Evolutionary conservation across 2,888 invertebrate genomes (phyloP).

Genomic region (Hemaris fuciformis): DNA sequence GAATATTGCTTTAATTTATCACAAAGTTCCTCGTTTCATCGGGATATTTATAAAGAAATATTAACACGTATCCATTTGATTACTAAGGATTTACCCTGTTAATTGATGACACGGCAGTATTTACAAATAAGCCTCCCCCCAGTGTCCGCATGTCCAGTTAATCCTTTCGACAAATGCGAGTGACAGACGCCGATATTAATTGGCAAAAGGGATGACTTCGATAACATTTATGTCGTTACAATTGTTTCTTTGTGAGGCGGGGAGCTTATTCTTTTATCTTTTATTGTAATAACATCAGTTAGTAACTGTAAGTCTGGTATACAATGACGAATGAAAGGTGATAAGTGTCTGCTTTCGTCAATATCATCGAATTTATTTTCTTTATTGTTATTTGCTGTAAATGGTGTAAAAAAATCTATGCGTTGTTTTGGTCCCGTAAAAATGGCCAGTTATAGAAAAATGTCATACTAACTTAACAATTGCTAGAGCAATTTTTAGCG

Average conservation of each 20-base stretch:
- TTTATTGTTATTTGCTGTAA: too few species aligned
- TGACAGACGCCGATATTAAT: slow-evolving; percentile 11
- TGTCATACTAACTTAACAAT: too few species aligned
- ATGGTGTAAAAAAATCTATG: too few species aligned
- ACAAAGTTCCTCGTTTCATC: neutral
- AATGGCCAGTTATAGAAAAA: too few species aligned
- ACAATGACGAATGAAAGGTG: too few species aligned
- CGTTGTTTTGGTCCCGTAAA: too few species aligned
- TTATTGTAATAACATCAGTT: neutral
- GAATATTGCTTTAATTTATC: too few species aligned
- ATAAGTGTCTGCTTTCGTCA: too few species aligned
- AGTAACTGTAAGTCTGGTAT: too few species aligned
- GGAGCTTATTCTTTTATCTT: neutral
- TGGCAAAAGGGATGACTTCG: neutral
- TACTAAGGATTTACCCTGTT: neutral
- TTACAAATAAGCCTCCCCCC: slow-evolving; percentile 17
- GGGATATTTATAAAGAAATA: neutral
- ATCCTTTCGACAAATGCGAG: slow-evolving; percentile 17
- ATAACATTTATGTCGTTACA: neutral
- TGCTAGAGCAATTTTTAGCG: too few species aligned
- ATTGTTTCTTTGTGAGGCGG: neutral
- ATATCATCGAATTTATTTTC: too few species aligned
- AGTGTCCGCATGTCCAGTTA: slow-evolving; percentile 16
- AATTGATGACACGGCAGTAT: neutral
- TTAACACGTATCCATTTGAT: neutral